Evolutionary conservation across 2,797 vertebrate genomes (phyloP).

Genomic region (Macropodus opercularis): DNA sequence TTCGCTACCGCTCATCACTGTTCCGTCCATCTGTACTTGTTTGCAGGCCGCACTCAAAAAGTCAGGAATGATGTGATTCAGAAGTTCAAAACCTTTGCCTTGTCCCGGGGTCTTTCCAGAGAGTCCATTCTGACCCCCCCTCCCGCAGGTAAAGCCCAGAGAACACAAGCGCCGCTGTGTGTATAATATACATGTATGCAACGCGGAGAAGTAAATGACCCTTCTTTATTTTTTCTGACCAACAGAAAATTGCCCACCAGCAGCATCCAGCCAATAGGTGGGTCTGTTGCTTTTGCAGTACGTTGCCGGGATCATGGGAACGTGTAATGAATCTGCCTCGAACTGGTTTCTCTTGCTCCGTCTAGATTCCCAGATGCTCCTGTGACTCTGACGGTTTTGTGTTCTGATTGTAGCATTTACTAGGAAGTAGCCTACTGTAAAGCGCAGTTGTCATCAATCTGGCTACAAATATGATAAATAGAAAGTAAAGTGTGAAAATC

Average conservation of each 20-base stretch:
- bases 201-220: not conserved
- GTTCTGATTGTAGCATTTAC: not conserved
- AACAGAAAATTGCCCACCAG: conserved; percentile 73
- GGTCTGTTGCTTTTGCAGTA: not conserved
- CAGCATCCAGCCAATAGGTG: conserved; percentile 54
- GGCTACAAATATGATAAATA: conserved; percentile 1
- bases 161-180: not conserved
- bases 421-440: not conserved
- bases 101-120: conserved; percentile 70
- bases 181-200: not conserved
- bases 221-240: conserved; percentile 16
- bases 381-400: not conserved
- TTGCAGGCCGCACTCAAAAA: conserved; percentile 73
- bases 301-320: too few species aligned
- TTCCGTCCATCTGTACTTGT: not conserved
- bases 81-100: conserved; percentile 77
- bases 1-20: not conserved
- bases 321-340: not conserved
- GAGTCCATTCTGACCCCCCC: conserved; percentile 79
- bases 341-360: not conserved
- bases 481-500: conserved; percentile 1
- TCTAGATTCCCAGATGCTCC: conserved; percentile 25
- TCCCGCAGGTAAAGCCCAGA: conserved; percentile 59
- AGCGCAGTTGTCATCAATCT: not conserved
- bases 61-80: conserved; percentile 60